Evolutionary conservation across 2,113 vertebrate species (phyloP), one percentile per base, ranked within the genome.

Genomic region (Pleuronectes platessa): DNA sequence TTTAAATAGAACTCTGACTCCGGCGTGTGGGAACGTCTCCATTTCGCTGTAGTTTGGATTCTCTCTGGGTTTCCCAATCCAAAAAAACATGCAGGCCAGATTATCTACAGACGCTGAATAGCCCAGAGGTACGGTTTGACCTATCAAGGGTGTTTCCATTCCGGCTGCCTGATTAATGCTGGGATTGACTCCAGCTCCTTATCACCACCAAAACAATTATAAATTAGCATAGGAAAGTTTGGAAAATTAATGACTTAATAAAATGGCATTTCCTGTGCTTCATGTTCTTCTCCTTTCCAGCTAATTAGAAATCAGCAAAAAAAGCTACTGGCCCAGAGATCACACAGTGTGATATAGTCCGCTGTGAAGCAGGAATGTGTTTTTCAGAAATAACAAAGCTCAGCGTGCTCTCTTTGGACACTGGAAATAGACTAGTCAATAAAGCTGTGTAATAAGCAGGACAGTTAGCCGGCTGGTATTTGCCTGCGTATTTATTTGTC

Each of bases 371-470:
- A 77, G 79, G 12, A 61, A 24, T 56, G 23, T 64, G 68, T 59
- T 70, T 86, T 82, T 76, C 68, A 66, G 66, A 79, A 68, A 75
- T 67, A 75, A 68, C 74, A 86, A 86, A 81, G 68, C 82, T 80
- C 84, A 90, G 83, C 70, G 4, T 81, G 79, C 4, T 10, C 49
- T 73, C 61, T 68, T 64, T 40, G 72, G 80, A 73, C 72, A 72
- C 72, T 63, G 81, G 76, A 80, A 78, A 86, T 72, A 40, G 74
- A 87, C 78, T 20, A 37, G 53, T 81, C 73, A 75, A 75, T 88
- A 83, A 74, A 78, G 72, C 59, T 17, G 9, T 49, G 70, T 81
- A 87, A 84, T 84, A 80, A 81, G 76, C 76, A 20, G 42, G 27
- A 49, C 49, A 18, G 56, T 20, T 53, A 45, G 31, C 20, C 9